Base-by-base conservation (phyloP, 2,888 invertebrate species). In the Catocala fraxini region DNA sequence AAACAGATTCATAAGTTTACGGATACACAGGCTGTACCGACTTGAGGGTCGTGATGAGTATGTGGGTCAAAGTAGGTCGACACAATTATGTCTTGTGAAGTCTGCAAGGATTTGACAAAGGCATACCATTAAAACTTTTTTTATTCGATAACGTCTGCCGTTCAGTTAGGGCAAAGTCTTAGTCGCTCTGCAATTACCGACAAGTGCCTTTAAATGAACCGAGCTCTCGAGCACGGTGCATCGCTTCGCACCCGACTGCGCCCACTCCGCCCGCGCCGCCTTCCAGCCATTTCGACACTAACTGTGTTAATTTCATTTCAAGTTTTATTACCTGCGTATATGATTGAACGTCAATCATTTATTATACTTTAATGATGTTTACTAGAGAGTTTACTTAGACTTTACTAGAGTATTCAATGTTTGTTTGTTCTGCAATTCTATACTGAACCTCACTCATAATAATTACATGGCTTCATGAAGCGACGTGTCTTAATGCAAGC, bases 181-280 rank as follows among this genome's bases (percentile, higher is more conserved):
- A 91, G 92, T 89, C 88, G 86, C 87, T 89, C 86, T 89, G 91
- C 93, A 93, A 94, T 94, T 93, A 94, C 90, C 89, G 92, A 92
- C 91, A 93, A 94, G 93, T 92, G 92, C 88, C 90, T 94, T 91
- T 90, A 93, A 93, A 93, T 93, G 93, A 94, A 92, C 90, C 89
- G 85, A 90, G 90, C 92, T 88, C 94, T 94, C 92, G 88, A 93
- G 92, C 93, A 94, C 93, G 94, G 89, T 90, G 92, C 91, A 89
- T 89, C 90, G 89, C 87, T 84, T 88, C 87, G 89, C 88, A 88
- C 84, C 88, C 87, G 87, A 84, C 84, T 87, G 88, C 85, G 86
- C 87, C 84, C 88, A 86, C 89, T 87, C 83, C 85, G 86, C 82
- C 84, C 35, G 77, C 79, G 82, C 84, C 35, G 77, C 79, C 82